Percentiles rank a stretch among this genome's conserved stretches.
These are phyloP conservation scores for Adela reaumurella DNA, from an alignment of 2,888 invertebrate species.

Conservation along the genomic window DNA sequence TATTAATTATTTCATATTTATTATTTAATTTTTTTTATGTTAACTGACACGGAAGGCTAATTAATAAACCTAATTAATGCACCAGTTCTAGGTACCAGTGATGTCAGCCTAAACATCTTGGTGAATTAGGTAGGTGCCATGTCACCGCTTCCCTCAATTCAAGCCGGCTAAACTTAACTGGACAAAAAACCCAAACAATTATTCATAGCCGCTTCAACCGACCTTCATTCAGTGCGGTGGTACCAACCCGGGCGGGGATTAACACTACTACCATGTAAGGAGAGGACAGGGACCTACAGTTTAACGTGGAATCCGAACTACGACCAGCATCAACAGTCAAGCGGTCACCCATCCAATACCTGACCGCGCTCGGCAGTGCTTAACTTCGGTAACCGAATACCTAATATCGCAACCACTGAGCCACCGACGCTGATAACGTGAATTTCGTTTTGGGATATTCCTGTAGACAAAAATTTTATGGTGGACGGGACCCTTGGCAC, in stretches of 20 bases:
- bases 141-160: neutral
- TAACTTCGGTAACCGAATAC: neutral
- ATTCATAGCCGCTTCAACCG: neutral
- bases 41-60: neutral
- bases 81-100: too few relatives aligned
- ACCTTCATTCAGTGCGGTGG: neutral
- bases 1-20: too few relatives aligned
- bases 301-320: neutral
- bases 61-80: neutral
- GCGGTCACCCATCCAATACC: neutral
- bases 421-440: neutral
- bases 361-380: neutral
- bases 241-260: neutral
- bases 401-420: neutral
- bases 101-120: too few relatives aligned
- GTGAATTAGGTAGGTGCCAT: neutral
- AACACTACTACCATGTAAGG: neutral
- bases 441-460: too few relatives aligned
- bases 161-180: neutral
- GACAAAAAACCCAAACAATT: neutral
- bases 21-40: neutral
- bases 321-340: neutral
- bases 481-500: too few relatives aligned
- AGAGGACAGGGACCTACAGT: neutral
- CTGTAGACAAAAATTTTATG: too few relatives aligned